Evolutionary conservation across 2,797 vertebrate species (phyloP), one percentile per base, ranked within the genome.

Genomic region (Phataginus tetradactyla): DNA sequence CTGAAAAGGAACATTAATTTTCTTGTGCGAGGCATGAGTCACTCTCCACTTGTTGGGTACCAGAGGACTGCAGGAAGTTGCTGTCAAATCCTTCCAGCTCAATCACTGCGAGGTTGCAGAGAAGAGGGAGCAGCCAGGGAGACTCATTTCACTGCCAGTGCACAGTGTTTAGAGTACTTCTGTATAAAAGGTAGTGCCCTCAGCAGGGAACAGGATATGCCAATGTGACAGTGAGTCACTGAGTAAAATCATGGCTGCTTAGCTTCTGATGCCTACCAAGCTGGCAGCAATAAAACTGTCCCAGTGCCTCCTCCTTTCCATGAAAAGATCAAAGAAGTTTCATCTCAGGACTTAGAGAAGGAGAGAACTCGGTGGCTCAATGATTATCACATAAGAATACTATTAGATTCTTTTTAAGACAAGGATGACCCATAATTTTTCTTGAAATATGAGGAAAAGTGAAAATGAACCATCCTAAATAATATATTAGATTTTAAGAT

Each of bases 131-230:
- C 21, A 63, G 51, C 4, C 66, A 34, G 25, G 64, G 71, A 89
- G 64, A 93, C 29, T 84, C 42, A 88, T 45, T 74, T 84, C 85
- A 95, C 51, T 84, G 75, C n/a, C 51, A 17, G 9, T n/a, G 45
- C 57, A 80, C 34, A 71, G 64, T 81, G 34, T 63, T 57, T 61
- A 66, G 53, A 92, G 81, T 68, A 34, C 83, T 83, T 88, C 93
- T 93, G 83, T 90, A 27, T 95, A 53, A 80, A 86, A 78, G 21
- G 55, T 80, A 83, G n/a, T 51, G 86, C 37, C 61, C 39, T 61
- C 81, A 86, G 25, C 37, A 72, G 63, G 64, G n/a, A 72, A 68
- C 32, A 89, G 66, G 66, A 29, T 59, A 34, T 39, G 32, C 25
- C 79, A 80, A 8, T 42, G 53, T 84, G 79, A 69, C 68, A 66